Evolutionary conservation across 1,140 invertebrate genomes (phyloP).

Genomic region (Drosophila littoralis): DNA sequence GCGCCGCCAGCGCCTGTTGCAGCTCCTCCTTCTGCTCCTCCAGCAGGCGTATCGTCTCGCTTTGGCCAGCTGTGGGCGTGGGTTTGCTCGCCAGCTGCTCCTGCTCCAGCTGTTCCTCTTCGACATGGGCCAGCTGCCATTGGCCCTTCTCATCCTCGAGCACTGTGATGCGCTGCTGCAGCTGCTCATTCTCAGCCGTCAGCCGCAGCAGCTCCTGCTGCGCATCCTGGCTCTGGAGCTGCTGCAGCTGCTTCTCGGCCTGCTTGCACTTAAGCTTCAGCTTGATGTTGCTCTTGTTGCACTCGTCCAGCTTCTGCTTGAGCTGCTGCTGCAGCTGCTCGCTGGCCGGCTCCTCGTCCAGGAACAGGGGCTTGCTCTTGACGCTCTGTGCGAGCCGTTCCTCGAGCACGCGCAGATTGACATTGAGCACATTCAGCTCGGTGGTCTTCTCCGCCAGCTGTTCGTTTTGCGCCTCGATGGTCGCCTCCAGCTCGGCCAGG

Average conservation of each 20-base stretch:
- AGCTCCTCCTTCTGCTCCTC: conserved; percentile 77
- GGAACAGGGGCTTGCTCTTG: conserved; percentile 78
- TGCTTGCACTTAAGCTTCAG: conserved; percentile 93
- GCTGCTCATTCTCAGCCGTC: conserved; percentile 86
- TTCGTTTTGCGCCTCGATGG: conserved; percentile 84
- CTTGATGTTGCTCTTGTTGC: conserved; percentile 93
- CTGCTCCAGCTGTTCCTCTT: conserved; percentile 47
- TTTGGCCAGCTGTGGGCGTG: conserved; percentile 43
- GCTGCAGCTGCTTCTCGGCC: conserved; percentile 92
- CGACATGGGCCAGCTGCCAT: conserved; percentile 88
- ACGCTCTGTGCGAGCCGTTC: conserved; percentile 84
- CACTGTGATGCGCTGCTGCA: conserved; percentile 92
- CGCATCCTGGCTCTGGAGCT: conserved; percentile 89
- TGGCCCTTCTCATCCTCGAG: conserved; percentile 96
- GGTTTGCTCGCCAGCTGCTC: neutral
- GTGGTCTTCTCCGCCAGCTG: conserved; percentile 85
- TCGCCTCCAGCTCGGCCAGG: conserved; percentile 85
- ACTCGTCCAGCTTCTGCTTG: conserved; percentile 89
- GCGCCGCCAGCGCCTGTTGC: conserved; percentile 57
- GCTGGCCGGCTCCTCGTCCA: conserved; percentile 85
- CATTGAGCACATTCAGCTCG: conserved; percentile 84
- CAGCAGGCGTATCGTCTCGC: conserved; percentile 67
- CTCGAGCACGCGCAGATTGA: conserved; percentile 85
- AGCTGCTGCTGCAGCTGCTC: conserved; percentile 90
- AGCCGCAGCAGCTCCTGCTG: conserved; percentile 89